phyloP scores from a whole-genome alignment of 2,113 vertebrate species.

The Aythya baeri region DNA sequence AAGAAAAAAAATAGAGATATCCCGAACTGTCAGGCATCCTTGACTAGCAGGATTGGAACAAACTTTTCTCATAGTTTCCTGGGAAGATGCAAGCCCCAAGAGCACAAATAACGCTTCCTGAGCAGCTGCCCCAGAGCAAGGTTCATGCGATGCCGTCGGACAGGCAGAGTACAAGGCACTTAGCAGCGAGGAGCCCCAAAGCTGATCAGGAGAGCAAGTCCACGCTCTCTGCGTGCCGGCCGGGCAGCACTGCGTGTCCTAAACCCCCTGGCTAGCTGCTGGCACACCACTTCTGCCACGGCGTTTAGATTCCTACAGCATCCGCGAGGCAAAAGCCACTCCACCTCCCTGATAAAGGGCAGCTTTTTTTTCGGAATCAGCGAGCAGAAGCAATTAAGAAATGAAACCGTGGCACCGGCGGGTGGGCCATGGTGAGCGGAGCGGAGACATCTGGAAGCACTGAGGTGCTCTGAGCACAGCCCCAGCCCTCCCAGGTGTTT shows the following conservation, averaged over 20 bases:
- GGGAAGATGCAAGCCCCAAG: neutral
- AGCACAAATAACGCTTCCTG: neutral
- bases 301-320: neutral
- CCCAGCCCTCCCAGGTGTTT: neutral
- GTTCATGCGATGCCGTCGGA: neutral
- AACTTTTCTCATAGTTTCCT: neutral
- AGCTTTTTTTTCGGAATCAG: neutral
- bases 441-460: neutral
- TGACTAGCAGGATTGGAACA: neutral
- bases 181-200: neutral
- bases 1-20: neutral
- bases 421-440: rapidly evolving
- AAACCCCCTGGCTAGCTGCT: neutral
- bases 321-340: neutral
- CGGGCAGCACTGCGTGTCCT: neutral
- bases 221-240: neutral
- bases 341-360: neutral
- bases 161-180: neutral
- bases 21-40: neutral
- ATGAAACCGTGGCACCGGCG: rapidly evolving
- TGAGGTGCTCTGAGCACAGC: neutral
- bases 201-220: constrained; percentile 8
- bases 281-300: neutral
- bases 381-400: neutral
- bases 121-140: neutral